A percentile compares a stretch with the other conserved stretches of the same genome.
Evolutionary conservation across 2,888 invertebrate genomes (phyloP).

Genomic region (Luperina nickerlii): DNA sequence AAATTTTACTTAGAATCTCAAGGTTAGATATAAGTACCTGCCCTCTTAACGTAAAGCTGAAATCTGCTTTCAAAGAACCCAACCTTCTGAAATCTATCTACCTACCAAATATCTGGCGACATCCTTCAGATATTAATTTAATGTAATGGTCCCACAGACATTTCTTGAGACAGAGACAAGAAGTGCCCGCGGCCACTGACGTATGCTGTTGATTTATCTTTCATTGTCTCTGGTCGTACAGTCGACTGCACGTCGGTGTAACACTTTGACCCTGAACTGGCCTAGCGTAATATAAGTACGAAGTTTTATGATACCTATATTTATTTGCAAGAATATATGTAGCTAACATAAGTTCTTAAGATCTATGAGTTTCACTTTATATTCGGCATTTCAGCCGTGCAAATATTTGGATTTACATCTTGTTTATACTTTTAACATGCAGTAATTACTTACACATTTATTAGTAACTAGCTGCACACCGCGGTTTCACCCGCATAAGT

Average conservation of each 20-base stretch:
- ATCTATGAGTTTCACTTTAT: too few species aligned
- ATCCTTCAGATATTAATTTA: slow-evolving; percentile 84
- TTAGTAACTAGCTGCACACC: too few species aligned
- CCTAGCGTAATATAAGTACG: too few species aligned
- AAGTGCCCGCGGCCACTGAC: slow-evolving; percentile 71
- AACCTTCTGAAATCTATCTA: slow-evolving; percentile 29
- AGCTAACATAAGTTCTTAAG: too few species aligned
- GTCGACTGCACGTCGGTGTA: background rate
- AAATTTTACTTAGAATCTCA: background rate
- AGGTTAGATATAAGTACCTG: background rate
- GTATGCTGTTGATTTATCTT: slow-evolving; percentile 71
- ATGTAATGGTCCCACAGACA: slow-evolving; percentile 70
- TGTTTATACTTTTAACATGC: too few species aligned
- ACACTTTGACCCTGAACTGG: background rate
- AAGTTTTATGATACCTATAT: background rate
- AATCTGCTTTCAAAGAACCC: background rate
- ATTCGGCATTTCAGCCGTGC: too few species aligned
- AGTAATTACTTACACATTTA: too few species aligned
- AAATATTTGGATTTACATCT: too few species aligned
- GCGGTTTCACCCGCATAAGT: too few species aligned
- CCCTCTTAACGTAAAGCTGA: background rate
- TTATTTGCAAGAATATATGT: too few species aligned
- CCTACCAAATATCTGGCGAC: slow-evolving; percentile 44
- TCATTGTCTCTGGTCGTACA: slow-evolving; percentile 50
- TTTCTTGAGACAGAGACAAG: slow-evolving; percentile 73